Conservation (phyloP, 1,140 invertebrate species). For the Bicyclus anynana region DNA sequence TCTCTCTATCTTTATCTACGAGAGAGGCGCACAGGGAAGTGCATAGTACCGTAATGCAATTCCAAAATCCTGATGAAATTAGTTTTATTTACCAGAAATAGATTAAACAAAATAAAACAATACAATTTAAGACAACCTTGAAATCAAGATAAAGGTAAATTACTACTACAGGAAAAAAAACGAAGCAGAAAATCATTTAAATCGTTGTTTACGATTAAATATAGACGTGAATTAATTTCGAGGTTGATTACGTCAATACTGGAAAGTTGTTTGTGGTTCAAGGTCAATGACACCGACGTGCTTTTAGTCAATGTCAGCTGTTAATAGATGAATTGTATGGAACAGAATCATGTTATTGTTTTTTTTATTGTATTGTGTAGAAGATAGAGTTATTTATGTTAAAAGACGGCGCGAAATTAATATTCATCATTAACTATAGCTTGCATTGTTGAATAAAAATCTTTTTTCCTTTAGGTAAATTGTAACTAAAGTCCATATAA, state of each 20-base stretch:
- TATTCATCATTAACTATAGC: too few relatives aligned
- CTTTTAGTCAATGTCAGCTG: conserved; percentile 14
- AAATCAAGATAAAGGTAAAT: not conserved
- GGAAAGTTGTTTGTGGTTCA: conserved; percentile 39
- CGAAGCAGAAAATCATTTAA: conserved; percentile 11
- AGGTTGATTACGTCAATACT: conserved; percentile 33
- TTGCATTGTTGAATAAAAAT: too few relatives aligned
- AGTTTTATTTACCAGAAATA: not conserved
- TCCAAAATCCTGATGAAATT: too few relatives aligned
- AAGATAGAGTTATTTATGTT: too few relatives aligned
- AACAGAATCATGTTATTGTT: too few relatives aligned
- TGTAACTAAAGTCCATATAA: too few relatives aligned
- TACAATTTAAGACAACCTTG: not conserved
- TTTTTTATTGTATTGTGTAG: too few relatives aligned
- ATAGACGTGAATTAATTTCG: conserved; percentile 25
- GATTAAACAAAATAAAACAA: not conserved
- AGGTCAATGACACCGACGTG: conserved; percentile 28
- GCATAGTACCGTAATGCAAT: too few relatives aligned
- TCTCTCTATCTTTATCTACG: too few relatives aligned
- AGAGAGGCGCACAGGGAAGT: too few relatives aligned
- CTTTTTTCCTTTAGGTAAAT: too few relatives aligned
- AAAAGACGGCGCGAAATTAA: too few relatives aligned
- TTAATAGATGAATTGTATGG: not conserved
- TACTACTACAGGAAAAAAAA: conserved; percentile 21
- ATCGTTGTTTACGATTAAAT: conserved; percentile 16